Percentiles rank a stretch among this genome's conserved stretches.
These are phyloP conservation scores for Acestrorhynchus altus DNA, from an alignment of 2,797 vertebrate species.

Conservation along the genomic window DNA sequence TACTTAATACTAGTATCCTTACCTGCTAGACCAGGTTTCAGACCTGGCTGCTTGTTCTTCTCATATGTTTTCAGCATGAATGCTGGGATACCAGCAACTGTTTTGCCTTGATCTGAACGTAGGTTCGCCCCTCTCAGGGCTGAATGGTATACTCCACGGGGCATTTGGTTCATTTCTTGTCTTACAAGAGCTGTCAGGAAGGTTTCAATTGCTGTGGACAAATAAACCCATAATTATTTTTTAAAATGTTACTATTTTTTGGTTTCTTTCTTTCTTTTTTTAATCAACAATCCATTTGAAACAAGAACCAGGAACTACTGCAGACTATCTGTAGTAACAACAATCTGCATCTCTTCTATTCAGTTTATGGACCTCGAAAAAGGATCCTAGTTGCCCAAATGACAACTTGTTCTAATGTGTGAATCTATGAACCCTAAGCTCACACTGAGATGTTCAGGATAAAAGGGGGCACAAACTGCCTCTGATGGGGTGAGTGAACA, in stretches of 20 bases:
- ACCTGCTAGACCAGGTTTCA: slow-evolving; percentile 95
- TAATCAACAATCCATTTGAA: too few species aligned
- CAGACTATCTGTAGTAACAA: too few species aligned
- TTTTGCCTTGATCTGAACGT: slow-evolving; percentile 88
- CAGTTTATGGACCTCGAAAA: too few species aligned
- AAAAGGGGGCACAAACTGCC: slow-evolving; percentile 13
- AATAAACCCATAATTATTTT: too few species aligned
- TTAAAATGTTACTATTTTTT: too few species aligned
- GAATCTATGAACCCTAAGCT: slow-evolving; percentile 29
- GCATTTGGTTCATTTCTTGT: slow-evolving; percentile 93
- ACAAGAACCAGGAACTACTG: too few species aligned
- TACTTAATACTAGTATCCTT: slow-evolving; percentile 10
- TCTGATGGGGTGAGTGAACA: slow-evolving; percentile 12
- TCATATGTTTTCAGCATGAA: slow-evolving; percentile 94
- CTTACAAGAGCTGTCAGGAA: slow-evolving; percentile 88
- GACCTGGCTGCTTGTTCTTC: slow-evolving; percentile 93
- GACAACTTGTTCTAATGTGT: slow-evolving; percentile 16
- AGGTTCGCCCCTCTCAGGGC: slow-evolving; percentile 80
- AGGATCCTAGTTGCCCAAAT: not conserved
- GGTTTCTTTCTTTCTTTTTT: too few species aligned
- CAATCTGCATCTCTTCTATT: too few species aligned
- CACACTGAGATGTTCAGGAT: slow-evolving; percentile 18
- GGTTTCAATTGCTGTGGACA: slow-evolving; percentile 82
- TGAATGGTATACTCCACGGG: slow-evolving; percentile 91
- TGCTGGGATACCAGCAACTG: slow-evolving; percentile 84